phyloP scores from a whole-genome alignment of 2,797 vertebrate species.

The Tauraco hartlaubi region DNA sequence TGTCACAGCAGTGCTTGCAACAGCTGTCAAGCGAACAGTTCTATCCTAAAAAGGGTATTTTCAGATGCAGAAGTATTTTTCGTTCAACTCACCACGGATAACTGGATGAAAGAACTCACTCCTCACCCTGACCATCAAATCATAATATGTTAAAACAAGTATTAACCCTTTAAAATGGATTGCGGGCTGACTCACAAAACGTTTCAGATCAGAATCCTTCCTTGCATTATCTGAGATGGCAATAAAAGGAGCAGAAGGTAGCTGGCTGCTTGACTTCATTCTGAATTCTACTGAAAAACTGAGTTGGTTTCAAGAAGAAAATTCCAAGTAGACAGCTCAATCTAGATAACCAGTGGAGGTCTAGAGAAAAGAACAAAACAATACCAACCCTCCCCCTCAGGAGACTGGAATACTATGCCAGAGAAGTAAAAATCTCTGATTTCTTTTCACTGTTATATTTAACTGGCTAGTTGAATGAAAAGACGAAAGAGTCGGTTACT shows the following conservation, averaged over 20 bases:
- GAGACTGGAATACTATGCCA: background rate
- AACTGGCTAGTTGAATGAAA: background rate
- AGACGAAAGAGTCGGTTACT: background rate
- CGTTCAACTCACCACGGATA: background rate
- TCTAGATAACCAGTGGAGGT: background rate
- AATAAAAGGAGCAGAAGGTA: background rate
- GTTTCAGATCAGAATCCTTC: background rate
- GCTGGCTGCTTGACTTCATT: background rate
- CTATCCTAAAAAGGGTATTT: background rate
- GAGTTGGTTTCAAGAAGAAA: background rate
- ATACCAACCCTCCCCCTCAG: background rate
- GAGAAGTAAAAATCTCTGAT: background rate
- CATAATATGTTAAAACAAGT: background rate
- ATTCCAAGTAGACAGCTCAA: background rate
- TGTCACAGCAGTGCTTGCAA: background rate
- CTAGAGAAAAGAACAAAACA: background rate
- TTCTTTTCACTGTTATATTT: background rate
- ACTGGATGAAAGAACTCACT: background rate
- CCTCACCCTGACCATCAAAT: background rate
- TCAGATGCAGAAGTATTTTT: background rate
- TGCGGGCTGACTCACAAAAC: background rate
- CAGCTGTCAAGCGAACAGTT: accelerated
- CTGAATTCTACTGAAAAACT: background rate
- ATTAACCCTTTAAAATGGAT: background rate
- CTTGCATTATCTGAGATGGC: background rate